phyloP scores from a whole-genome alignment of 2,113 vertebrate species.

The Crotalus horridus region DNA sequence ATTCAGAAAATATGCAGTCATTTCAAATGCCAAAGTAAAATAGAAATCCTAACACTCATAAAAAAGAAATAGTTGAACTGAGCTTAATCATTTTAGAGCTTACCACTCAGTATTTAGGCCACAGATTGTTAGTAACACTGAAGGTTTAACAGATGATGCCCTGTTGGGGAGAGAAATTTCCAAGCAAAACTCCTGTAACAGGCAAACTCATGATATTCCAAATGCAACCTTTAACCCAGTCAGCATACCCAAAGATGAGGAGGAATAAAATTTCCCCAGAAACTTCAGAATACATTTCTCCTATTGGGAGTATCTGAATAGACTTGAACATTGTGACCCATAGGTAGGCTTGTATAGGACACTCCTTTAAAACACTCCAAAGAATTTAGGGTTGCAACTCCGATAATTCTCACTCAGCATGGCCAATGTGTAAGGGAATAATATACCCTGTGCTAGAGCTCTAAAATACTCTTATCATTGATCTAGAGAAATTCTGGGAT shows the following conservation, averaged over 20 bases:
- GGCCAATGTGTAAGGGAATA: background rate
- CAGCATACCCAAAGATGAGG: background rate
- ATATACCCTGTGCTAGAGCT: background rate
- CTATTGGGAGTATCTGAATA: background rate
- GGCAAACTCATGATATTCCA: background rate
- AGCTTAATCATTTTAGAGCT: background rate
- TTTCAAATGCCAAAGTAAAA: background rate
- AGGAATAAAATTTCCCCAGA: background rate
- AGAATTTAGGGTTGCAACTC: background rate
- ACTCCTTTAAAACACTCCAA: background rate
- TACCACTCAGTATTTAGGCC: background rate
- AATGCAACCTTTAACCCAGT: background rate
- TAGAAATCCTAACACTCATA: background rate
- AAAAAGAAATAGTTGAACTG: background rate
- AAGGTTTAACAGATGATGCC: background rate
- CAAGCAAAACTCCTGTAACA: background rate
- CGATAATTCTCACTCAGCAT: background rate
- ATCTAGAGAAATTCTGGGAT: background rate
- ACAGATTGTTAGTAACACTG: background rate
- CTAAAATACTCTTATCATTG: background rate
- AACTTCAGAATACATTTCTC: background rate
- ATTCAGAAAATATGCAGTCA: background rate
- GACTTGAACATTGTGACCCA: background rate
- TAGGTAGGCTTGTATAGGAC: background rate
- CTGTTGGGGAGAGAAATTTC: background rate